A percentile compares a stretch with the other conserved stretches of the same genome.
phyloP scores from a whole-genome alignment of 2,888 invertebrate genomes.

The Eupithecia centaureata region DNA sequence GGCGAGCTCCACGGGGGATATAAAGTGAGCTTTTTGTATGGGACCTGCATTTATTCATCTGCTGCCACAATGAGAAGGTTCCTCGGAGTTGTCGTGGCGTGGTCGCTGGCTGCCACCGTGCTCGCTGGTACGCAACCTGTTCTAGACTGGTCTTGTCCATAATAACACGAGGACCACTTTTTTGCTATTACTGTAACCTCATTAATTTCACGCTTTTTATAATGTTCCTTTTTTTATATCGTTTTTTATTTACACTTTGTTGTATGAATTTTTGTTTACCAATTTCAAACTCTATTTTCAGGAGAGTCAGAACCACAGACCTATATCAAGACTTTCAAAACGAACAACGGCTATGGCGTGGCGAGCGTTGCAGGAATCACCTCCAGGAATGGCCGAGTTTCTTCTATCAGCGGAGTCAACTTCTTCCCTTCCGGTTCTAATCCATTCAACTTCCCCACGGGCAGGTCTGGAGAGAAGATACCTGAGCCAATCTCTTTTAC shows the following conservation, averaged over 20 bases:
- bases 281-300: conserved; percentile 22
- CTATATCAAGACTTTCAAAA: conserved; percentile 38
- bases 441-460: conserved; percentile 30
- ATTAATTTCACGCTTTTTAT: conserved; percentile 1
- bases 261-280: conserved; percentile 5
- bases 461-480: conserved; percentile 43
- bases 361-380: conserved; percentile 62
- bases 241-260: neutral
- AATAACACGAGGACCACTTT: neutral
- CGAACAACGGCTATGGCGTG: conserved; percentile 53
- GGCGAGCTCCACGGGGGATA: conserved; percentile 63
- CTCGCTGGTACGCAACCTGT: conserved; percentile 51
- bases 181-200: conserved; percentile 4
- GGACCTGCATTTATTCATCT: conserved; percentile 61
- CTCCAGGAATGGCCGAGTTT: conserved; percentile 63
- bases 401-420: conserved; percentile 61
- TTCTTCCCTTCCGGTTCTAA: conserved; percentile 51
- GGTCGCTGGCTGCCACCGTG: conserved; percentile 41
- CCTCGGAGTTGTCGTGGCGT: conserved; percentile 44
- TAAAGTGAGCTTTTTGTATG: conserved; percentile 59
- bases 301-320: conserved; percentile 27
- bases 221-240: neutral
- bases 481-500: conserved; percentile 52
- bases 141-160: conserved; percentile 18
- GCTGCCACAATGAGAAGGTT: conserved; percentile 60